Evolutionary conservation across 2,888 invertebrate species (phyloP).

Genomic region (Mongoloraphidia duomilia): DNA sequence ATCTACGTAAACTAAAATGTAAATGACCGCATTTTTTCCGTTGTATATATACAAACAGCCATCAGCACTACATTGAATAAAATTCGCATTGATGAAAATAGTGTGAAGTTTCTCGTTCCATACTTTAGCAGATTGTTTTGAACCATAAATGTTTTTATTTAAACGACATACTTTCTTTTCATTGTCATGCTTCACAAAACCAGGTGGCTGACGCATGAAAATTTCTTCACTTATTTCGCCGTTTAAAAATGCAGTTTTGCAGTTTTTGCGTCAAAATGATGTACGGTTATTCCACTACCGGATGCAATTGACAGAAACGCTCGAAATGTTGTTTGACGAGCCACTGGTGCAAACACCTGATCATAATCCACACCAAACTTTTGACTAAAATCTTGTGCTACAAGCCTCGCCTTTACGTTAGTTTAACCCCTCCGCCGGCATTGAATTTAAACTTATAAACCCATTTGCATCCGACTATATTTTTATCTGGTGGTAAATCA

Average conservation of each 20-base stretch:
- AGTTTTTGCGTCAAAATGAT: background rate
- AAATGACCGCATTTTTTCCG: background rate
- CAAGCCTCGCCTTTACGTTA: conserved; percentile 11
- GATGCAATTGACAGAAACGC: conserved; percentile 10
- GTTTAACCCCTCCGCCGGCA: conserved; percentile 10
- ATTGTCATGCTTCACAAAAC: background rate
- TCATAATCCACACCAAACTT: conserved; percentile 15
- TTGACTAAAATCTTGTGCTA: conserved; percentile 17
- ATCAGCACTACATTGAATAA: background rate
- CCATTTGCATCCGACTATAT: conserved; percentile 13
- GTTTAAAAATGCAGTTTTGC: conserved; percentile 17
- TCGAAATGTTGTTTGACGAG: conserved; percentile 13
- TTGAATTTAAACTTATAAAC: conserved; percentile 13
- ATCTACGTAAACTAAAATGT: background rate
- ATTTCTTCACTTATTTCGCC: conserved; percentile 9
- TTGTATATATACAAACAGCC: background rate
- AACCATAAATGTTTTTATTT: background rate
- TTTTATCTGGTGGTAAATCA: background rate
- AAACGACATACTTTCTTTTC: background rate
- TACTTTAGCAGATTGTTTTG: background rate
- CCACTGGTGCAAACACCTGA: conserved; percentile 17
- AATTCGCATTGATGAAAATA: background rate
- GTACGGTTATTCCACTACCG: conserved; percentile 5
- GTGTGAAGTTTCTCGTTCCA: background rate
- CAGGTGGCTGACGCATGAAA: conserved; percentile 4